A percentile compares a stretch with the other conserved stretches of the same genome.
Evolutionary conservation across 2,888 invertebrate species (phyloP).

Genomic region (Nephrotoma appendiculata): DNA sequence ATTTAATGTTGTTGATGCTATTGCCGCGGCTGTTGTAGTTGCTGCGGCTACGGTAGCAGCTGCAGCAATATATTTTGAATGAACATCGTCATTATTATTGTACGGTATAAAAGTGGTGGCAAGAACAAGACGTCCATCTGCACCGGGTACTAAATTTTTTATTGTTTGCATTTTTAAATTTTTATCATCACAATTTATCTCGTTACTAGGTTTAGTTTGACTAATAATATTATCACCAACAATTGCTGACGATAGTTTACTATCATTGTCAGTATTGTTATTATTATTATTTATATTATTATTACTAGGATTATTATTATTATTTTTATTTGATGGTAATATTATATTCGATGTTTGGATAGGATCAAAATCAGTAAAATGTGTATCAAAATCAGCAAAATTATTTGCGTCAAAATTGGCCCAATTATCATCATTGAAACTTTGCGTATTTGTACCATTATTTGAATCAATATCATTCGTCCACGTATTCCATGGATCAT

Average conservation of each 20-base stretch:
- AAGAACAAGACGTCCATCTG: slow-evolving; percentile 2
- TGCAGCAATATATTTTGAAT: neutral
- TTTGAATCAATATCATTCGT: neutral
- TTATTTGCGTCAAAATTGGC: slow-evolving; percentile 24
- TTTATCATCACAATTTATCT: neutral
- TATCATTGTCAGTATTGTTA: neutral
- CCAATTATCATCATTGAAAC: slow-evolving; percentile 16
- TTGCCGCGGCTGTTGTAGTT: neutral
- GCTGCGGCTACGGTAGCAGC: neutral
- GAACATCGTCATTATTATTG: neutral
- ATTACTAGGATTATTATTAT: neutral
- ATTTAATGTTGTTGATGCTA: neutral
- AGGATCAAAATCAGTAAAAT: slow-evolving; percentile 16
- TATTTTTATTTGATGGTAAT: neutral
- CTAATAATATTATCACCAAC: neutral
- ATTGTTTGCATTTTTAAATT: neutral
- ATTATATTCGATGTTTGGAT: neutral
- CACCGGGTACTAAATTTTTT: slow-evolving; percentile 3
- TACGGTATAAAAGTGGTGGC: slow-evolving; percentile 3
- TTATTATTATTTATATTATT: neutral
- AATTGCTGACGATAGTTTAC: neutral
- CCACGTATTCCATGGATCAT: slow-evolving; percentile 6
- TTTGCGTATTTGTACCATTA: neutral
- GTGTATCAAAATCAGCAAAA: slow-evolving; percentile 31
- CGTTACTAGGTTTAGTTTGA: neutral